Conservation (phyloP, 30 jellyfish, hydroid and myxozoan species). For the Chironex yamaguchii region DNA sequence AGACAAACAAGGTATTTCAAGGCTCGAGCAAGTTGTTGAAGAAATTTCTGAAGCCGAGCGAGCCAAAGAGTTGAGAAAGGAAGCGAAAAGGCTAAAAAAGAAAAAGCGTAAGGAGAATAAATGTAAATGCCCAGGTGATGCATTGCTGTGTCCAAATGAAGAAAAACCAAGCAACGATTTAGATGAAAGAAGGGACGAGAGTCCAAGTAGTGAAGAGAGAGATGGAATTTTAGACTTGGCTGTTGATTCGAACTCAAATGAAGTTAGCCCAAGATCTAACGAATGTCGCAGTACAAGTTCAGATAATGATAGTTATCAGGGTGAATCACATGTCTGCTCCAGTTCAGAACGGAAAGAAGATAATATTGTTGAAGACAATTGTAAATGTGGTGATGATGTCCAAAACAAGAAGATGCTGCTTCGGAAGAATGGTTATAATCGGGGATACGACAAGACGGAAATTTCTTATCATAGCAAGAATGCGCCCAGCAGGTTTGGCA, state of each 20-base stretch:
- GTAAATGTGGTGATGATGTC: conserved; percentile 74
- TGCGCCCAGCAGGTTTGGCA: neutral
- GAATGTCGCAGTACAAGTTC: conserved; percentile 52
- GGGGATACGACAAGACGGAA: conserved; percentile 28
- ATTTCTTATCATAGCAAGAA: neutral
- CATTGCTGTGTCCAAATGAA: neutral
- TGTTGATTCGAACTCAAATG: conserved; percentile 21
- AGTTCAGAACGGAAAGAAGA: neutral
- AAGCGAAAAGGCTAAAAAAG: conserved; percentile 85
- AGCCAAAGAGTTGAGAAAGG: conserved; percentile 86
- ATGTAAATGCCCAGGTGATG: conserved; percentile 69
- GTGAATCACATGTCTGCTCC: neutral
- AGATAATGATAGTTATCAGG: neutral
- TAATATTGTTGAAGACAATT: conserved; percentile 10
- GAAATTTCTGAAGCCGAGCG: conserved; percentile 97
- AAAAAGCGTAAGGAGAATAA: conserved; percentile 88
- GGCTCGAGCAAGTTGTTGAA: conserved; percentile 91
- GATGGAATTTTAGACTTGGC: conserved; percentile 22
- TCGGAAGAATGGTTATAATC: conserved; percentile 58
- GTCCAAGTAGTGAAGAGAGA: conserved; percentile 12
- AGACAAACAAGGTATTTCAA: conserved; percentile 91
- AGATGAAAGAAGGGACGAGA: conserved; percentile 29
- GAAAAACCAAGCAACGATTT: conserved; percentile 59
- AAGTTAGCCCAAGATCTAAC: conserved; percentile 47
- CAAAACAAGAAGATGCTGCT: conserved; percentile 9